Evolutionary conservation across 2,888 invertebrate genomes (phyloP).

Genomic region (Hypselothyrea guttata): DNA sequence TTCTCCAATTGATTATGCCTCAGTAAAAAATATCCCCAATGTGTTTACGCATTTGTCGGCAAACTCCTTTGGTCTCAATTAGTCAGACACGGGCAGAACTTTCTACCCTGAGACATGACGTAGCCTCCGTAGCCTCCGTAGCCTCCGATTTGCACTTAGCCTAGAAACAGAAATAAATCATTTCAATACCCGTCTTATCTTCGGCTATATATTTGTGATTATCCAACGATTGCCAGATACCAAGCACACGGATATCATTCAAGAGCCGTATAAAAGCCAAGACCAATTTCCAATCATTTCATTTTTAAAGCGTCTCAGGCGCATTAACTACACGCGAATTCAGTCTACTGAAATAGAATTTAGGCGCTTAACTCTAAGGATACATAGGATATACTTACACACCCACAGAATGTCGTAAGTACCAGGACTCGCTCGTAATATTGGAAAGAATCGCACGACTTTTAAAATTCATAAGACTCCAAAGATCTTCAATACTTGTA

Average conservation of each 20-base stretch:
- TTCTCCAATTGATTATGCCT: no score
- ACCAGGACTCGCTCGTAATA: no score
- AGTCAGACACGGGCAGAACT: conserved; percentile 45
- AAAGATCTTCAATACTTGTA: no score
- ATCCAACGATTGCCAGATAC: conserved; percentile 14
- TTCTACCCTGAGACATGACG: conserved; percentile 12
- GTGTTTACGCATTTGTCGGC: conserved; percentile 20
- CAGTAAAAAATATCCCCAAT: not conserved
- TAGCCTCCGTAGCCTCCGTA: no score
- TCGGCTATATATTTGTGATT: conserved; percentile 16
- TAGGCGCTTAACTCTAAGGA: conserved; percentile 33
- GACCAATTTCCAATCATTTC: not conserved
- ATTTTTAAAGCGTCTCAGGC: not conserved
- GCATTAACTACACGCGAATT: not conserved
- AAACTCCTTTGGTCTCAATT: conserved; percentile 47
- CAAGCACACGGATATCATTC: not conserved
- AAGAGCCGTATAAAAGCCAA: conserved; percentile 20
- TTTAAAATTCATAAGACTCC: no score
- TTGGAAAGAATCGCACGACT: not conserved
- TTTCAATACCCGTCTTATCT: no score
- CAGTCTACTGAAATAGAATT: conserved; percentile 19
- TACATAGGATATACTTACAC: conserved; percentile 4
- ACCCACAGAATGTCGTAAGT: conserved; percentile 56
- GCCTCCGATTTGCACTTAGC: no score
- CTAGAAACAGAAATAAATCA: no score